Evolutionary conservation across 2,888 invertebrate species (phyloP).

Genomic region (Scrobipalpa atriplicella): DNA sequence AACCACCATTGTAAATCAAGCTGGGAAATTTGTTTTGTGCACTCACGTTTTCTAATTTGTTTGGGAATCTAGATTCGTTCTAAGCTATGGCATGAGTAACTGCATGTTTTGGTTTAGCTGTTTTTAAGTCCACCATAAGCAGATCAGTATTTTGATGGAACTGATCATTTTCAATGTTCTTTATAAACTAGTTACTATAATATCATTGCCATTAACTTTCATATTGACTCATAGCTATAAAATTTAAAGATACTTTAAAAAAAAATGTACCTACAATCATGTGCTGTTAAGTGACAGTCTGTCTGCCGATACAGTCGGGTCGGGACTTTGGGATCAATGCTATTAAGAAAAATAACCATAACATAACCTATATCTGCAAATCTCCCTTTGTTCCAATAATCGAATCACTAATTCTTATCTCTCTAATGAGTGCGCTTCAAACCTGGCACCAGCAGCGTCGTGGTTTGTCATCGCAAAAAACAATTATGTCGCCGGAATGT

Average conservation of each 20-base stretch:
- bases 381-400: conserved; percentile 3
- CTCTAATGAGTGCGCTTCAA: conserved; percentile 42
- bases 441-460: conserved; percentile 69
- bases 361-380: not conserved
- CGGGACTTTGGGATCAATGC: not conserved
- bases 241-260: not conserved
- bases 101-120: not conserved
- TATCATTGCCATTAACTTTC: too few species aligned
- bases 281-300: not conserved
- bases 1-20: conserved; percentile 59
- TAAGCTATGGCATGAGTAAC: not conserved
- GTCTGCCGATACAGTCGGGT: not conserved
- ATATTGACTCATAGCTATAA: too few species aligned
- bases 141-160: too few species aligned
- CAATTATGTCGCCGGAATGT: conserved; percentile 72
- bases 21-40: conserved; percentile 31
- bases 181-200: too few species aligned
- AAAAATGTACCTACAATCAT: not conserved
- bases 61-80: not conserved
- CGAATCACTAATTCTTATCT: conserved; percentile 1
- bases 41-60: conserved; percentile 19
- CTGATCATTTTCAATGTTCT: too few species aligned
- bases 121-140: not conserved
- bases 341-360: not conserved
- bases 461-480: conserved; percentile 56